A percentile compares a stretch with the other conserved stretches of the same genome.
These are phyloP conservation scores for Heliconius himera DNA, from an alignment of 1,140 invertebrate genomes.

Conservation along the genomic window DNA sequence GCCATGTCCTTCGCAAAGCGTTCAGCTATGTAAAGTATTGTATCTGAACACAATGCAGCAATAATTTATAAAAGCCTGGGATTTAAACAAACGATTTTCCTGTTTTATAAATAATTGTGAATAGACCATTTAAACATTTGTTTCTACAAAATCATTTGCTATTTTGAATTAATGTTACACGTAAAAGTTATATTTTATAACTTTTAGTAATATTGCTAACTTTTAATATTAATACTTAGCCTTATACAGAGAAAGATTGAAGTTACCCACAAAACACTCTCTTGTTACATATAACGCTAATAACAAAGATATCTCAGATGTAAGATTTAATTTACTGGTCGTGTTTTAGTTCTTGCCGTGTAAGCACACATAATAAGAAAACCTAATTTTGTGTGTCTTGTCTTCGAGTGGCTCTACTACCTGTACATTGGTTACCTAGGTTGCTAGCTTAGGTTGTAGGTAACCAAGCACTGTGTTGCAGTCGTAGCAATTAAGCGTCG, in stretches of 20 bases:
- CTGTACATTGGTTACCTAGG: neutral
- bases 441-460: constrained; percentile 15
- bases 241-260: neutral
- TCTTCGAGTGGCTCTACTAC: neutral
- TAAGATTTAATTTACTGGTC: neutral
- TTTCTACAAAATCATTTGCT: neutral
- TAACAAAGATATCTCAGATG: neutral
- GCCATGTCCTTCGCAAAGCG: constrained; percentile 47
- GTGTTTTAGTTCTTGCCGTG: neutral
- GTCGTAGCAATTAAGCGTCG: constrained; percentile 67
- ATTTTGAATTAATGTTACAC: neutral
- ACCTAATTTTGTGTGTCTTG: constrained; percentile 17
- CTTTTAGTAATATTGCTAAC: too few relatives aligned
- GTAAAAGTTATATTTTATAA: neutral
- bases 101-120: constrained; percentile 17
- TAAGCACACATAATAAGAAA: constrained; percentile 18
- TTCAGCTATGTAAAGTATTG: constrained; percentile 44
- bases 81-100: constrained; percentile 26
- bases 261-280: neutral
- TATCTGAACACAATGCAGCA: constrained; percentile 39
- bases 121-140: neutral
- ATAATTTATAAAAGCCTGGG: constrained; percentile 27
- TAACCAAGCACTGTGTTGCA: constrained; percentile 46
- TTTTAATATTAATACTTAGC: too few relatives aligned
- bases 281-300: neutral